Evolutionary conservation across 2,113 vertebrate species (phyloP).

Genomic region (Isichthys henryi): DNA sequence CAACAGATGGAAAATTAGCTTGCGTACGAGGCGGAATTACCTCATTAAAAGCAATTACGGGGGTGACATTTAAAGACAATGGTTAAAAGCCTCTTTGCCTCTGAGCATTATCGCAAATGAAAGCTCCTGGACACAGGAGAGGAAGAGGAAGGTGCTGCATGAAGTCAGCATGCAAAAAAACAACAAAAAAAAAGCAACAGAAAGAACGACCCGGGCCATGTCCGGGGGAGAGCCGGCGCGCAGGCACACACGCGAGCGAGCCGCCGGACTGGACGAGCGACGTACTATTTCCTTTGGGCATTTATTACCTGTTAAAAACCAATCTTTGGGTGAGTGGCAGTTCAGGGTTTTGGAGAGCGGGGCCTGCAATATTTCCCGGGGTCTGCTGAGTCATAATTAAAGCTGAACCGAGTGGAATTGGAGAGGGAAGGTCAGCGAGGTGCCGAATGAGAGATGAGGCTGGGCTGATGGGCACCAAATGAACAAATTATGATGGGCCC

Average conservation of each 20-base stretch:
- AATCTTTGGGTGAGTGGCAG: constrained; percentile 95
- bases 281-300: constrained; percentile 75
- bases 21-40: constrained; percentile 20
- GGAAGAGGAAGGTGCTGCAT: background rate
- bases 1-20: constrained; percentile 26
- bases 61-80: constrained; percentile 25
- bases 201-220: constrained; percentile 16
- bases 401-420: constrained; percentile 92
- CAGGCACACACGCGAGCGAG: constrained; percentile 28
- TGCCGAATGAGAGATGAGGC: constrained; percentile 83
- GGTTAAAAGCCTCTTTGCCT: constrained; percentile 24
- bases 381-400: constrained; percentile 98
- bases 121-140: constrained; percentile 6
- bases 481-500: constrained; percentile 99
- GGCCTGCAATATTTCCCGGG: constrained; percentile 80
- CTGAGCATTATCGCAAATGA: background rate
- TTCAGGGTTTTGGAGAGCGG: constrained; percentile 84
- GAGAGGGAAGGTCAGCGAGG: constrained; percentile 89
- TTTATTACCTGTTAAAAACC: constrained; percentile 92
- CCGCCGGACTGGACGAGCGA: constrained; percentile 3
- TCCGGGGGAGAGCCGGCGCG: constrained; percentile 44
- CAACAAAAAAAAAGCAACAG: background rate
- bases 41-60: constrained; percentile 26
- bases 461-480: constrained; percentile 99
- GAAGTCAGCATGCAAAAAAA: background rate